A percentile compares a stretch with the other conserved stretches of the same genome.
Evolutionary conservation across 2,888 invertebrate species (phyloP).

Genomic region (Dioctria linearis): DNA sequence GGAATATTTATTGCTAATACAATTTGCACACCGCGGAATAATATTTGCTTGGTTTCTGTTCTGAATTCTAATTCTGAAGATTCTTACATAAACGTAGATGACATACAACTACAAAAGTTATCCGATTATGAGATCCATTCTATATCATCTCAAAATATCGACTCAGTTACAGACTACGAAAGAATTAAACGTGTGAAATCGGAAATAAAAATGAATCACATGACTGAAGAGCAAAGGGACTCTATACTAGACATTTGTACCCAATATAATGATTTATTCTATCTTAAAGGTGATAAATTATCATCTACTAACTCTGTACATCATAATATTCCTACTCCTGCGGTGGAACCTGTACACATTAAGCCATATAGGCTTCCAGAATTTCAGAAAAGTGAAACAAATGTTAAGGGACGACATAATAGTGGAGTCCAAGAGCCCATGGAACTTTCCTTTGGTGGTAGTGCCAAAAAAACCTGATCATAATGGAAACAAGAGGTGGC

Average conservation of each 20-base stretch:
- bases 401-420: background rate
- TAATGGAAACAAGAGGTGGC: conserved; percentile 62
- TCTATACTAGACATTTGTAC: conserved; percentile 60
- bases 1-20: background rate
- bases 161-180: background rate
- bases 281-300: conserved; percentile 60
- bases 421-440: background rate
- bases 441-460: conserved; percentile 58
- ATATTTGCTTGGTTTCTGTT: background rate
- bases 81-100: background rate
- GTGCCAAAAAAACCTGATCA: conserved; percentile 65
- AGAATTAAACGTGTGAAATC: background rate
- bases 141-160: background rate
- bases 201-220: conserved; percentile 45
- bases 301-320: conserved; percentile 61
- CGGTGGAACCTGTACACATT: background rate
- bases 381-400: background rate
- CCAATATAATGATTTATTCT: conserved; percentile 64
- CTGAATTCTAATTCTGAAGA: background rate
- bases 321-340: conserved; percentile 20
- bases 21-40: background rate
- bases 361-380: background rate
- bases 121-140: background rate
- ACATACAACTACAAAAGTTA: background rate
- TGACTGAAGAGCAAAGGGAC: conserved; percentile 62